These are phyloP conservation scores for Catonia carolina DNA, from an alignment of 2,888 invertebrate genomes.

Conservation along the genomic window DNA sequence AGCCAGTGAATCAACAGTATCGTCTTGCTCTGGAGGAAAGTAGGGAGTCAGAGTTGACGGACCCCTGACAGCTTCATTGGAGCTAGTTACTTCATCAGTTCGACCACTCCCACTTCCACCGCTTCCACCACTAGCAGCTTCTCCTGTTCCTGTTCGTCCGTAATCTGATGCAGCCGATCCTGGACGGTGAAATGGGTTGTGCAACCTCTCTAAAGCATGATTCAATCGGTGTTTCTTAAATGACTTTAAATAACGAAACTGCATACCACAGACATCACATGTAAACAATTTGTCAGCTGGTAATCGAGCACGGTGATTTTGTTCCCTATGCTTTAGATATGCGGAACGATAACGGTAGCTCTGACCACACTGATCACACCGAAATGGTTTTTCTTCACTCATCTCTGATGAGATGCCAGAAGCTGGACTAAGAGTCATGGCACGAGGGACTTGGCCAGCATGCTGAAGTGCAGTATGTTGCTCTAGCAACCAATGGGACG, in stretches of 20 bases:
- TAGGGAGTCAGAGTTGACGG: constrained; percentile 15
- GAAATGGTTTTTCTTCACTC: constrained; percentile 76
- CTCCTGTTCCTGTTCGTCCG: constrained; percentile 18
- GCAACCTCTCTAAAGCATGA: constrained; percentile 75
- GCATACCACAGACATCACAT: constrained; percentile 89
- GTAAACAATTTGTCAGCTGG: constrained; percentile 87
- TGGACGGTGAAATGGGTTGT: constrained; percentile 42
- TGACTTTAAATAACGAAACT: constrained; percentile 81
- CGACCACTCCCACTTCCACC: constrained; percentile 20
- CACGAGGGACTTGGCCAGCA: constrained; percentile 46
- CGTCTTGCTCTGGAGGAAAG: constrained; percentile 56
- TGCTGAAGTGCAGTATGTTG: constrained; percentile 81
- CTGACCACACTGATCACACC: constrained; percentile 86
- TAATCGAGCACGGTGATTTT: constrained; percentile 78
- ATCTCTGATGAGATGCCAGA: constrained; percentile 22
- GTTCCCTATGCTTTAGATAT: constrained; percentile 76
- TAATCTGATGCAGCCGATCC: constrained; percentile 14
- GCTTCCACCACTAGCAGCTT: constrained; percentile 6
- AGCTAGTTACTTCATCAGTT: constrained; percentile 31
- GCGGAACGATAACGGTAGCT: constrained; percentile 84
- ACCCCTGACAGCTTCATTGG: constrained; percentile 28
- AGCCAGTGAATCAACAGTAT: constrained; percentile 63
- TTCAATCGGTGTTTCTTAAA: constrained; percentile 85
- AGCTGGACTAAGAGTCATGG: constrained; percentile 35
- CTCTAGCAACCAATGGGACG: constrained; percentile 79